Conservation (phyloP, 23 tunicate species). For the Styela clava region DNA sequence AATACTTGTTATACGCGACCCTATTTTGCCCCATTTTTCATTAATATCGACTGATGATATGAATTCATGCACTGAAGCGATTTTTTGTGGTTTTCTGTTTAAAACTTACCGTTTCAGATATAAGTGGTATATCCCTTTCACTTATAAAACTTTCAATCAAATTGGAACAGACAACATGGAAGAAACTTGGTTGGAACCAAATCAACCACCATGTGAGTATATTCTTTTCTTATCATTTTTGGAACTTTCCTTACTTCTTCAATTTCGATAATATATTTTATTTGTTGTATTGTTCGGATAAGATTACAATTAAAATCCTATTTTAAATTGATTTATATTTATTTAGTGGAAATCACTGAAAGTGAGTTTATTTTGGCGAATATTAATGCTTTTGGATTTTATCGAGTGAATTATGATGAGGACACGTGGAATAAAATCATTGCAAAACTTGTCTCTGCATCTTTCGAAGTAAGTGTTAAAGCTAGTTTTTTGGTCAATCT, state of each 20-base stretch:
- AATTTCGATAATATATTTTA: neutral
- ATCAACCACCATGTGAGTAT: neutral
- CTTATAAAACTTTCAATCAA: slow-evolving; percentile 36
- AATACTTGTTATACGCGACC: too few species aligned
- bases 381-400: slow-evolving; percentile 38
- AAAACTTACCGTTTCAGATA: too few species aligned
- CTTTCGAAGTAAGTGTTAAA: neutral
- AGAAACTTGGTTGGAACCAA: slow-evolving; percentile 2
- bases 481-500: too few species aligned
- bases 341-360: neutral
- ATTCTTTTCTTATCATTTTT: too few species aligned
- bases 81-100: too few species aligned
- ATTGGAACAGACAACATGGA: neutral
- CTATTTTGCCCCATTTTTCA: too few species aligned
- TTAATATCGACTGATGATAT: too few species aligned
- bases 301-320: too few species aligned
- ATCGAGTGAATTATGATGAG: slow-evolving; percentile 38
- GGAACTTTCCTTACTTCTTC: neutral
- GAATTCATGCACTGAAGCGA: too few species aligned
- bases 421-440: slow-evolving; percentile 26
- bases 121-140: slow-evolving; percentile 65
- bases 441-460: slow-evolving; percentile 6
- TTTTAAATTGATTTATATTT: too few species aligned
- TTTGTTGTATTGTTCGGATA: too few species aligned
- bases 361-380: slow-evolving; percentile 31